Percentiles rank a stretch among this genome's conserved stretches.
Evolutionary conservation across 2,797 vertebrate species (phyloP).

Genomic region (Eurystomus glaucurus): DNA sequence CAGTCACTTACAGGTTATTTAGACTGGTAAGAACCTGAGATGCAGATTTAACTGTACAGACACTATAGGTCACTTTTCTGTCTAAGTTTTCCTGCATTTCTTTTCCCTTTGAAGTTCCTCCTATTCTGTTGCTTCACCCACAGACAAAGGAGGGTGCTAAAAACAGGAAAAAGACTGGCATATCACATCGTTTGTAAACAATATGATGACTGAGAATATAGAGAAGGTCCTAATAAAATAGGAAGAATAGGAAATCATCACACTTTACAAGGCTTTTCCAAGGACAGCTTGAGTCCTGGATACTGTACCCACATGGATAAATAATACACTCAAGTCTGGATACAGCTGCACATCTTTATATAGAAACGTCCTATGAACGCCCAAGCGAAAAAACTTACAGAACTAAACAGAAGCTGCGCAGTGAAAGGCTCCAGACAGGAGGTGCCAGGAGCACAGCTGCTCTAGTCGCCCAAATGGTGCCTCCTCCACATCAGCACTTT

Average conservation of each 20-base stretch:
- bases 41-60: background rate
- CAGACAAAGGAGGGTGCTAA: background rate
- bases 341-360: background rate
- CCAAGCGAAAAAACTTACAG: background rate
- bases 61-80: background rate
- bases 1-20: background rate
- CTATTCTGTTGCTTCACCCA: background rate
- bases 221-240: background rate
- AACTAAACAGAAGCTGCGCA: background rate
- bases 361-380: background rate
- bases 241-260: background rate
- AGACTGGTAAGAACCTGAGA: background rate
- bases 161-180: rapidly evolving
- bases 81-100: background rate
- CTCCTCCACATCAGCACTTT: background rate
- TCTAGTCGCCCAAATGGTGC: rapidly evolving
- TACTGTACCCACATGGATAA: background rate
- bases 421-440: background rate
- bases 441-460: background rate
- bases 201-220: background rate
- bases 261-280: background rate
- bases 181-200: background rate
- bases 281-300: background rate
- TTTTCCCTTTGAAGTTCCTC: background rate
- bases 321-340: background rate